phyloP scores from a whole-genome alignment of 2,888 invertebrate genomes.

The Mimachlamys varia region DNA sequence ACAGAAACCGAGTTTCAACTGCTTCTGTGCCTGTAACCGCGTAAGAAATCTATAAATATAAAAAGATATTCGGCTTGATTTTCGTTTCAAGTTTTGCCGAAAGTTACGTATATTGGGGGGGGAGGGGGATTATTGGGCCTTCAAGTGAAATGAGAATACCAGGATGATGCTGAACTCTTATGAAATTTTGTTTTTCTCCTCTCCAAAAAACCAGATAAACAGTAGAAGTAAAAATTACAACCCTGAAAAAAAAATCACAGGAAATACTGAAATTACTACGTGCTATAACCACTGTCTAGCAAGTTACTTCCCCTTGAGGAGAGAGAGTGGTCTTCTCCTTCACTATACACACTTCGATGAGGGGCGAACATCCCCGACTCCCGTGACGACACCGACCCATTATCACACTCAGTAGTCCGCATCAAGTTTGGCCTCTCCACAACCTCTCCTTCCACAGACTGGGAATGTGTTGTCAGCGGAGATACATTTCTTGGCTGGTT shows the following conservation, averaged over 20 bases:
- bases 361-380: constrained; percentile 40
- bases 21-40: no score
- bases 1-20: no score
- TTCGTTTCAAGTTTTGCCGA: no score
- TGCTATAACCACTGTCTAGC: constrained; percentile 40
- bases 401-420: constrained; percentile 13
- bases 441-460: background rate
- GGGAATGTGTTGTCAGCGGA: background rate
- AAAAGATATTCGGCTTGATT: no score
- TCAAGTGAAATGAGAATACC: background rate
- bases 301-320: constrained; percentile 44
- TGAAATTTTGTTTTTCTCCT: background rate
- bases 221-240: background rate
- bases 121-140: no score
- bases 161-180: background rate
- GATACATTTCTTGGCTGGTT: background rate
- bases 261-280: background rate
- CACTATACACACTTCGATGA: constrained; percentile 41
- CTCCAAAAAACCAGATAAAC: background rate
- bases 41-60: no score
- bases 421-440: background rate
- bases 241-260: background rate
- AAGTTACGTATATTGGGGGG: no score
- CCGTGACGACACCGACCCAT: constrained; percentile 40
- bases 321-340: constrained; percentile 44